Base-by-base conservation (phyloP, 2,888 invertebrate species). In the Philereme vetulata region DNA sequence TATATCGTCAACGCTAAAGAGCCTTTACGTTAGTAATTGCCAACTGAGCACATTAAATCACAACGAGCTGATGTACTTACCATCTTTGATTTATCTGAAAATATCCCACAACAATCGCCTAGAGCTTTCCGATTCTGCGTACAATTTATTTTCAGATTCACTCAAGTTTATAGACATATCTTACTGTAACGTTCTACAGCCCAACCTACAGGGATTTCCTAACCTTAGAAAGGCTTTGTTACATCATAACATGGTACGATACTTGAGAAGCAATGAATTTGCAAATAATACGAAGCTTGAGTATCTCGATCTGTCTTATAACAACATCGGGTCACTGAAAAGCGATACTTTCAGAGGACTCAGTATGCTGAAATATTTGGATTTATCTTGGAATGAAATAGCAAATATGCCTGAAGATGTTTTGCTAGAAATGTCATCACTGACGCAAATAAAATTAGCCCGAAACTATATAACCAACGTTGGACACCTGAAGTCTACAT, bases 301-400 rank as follows among this genome's bases (percentile, higher is more conserved):
- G 72, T 82, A 91, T 56, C 77, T 96, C 10, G 95, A 95, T 77
- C 78, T 96, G 43, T 95, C 95, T 0, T 90, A 92, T 46, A 96
- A 96, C 80, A 93, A 94, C 11, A 93, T 96, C 45, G 93, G 93
- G 7, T 87, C 86, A 0, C 76, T 96, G 33, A 93, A 93, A 67
- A 80, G 84, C 55, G 93, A 93, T 64, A 94, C 95, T 0, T 96
- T 96, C 77, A 84, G 85, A 49, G 93, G 93, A 8, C 76, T 96
- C 4, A 84, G 82, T 64, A 85, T 92, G 64, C 77, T 96, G 4
- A 93, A 93, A 70, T 81, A 88, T 62, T 83, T 96, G 51, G 95
- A 96, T 81, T 81, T 96, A 65, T 96, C 96, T 0, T 93, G 93
- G 81, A 96, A 96, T 80, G 94, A 94, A 79, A 92, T 96, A 56